phyloP scores from a whole-genome alignment of 1,140 invertebrate species.

The Trichonephila clavipes region DNA sequence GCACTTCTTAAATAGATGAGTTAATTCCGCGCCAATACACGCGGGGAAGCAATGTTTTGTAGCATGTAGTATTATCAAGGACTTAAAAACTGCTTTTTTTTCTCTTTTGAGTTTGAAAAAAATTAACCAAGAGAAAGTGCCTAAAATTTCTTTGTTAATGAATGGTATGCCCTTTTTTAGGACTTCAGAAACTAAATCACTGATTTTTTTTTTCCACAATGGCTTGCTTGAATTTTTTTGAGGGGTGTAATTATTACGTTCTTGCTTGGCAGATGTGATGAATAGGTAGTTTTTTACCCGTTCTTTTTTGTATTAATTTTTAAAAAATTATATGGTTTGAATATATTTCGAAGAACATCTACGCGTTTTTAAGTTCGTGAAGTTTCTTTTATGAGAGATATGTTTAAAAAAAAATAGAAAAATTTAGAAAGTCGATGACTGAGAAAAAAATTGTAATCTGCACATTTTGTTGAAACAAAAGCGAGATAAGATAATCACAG shows the following conservation, averaged over 20 bases:
- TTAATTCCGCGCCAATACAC: conserved; percentile 66
- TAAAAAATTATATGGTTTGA: conserved; percentile 28
- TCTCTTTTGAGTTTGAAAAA: background rate
- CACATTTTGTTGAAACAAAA: background rate
- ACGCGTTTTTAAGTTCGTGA: background rate
- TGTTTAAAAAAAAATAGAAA: too few species aligned
- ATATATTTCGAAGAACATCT: background rate
- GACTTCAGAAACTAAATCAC: conserved; percentile 13
- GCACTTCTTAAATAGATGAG: conserved; percentile 73
- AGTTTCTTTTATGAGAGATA: background rate
- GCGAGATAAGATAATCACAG: background rate
- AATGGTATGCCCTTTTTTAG: conserved; percentile 25
- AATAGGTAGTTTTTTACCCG: background rate
- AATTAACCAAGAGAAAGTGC: conserved; percentile 35
- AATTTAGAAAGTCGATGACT: background rate
- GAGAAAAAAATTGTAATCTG: background rate
- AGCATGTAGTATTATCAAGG: conserved; percentile 53
- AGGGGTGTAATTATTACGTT: conserved; percentile 31
- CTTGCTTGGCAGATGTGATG: conserved; percentile 38
- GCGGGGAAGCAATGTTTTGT: conserved; percentile 59
- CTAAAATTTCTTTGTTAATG: conserved; percentile 64
- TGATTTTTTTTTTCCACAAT: background rate
- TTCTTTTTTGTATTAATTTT: background rate
- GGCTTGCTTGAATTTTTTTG: background rate
- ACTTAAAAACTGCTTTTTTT: conserved; percentile 47